phyloP scores from a whole-genome alignment of 2,797 vertebrate species.

The Chelonia mydas region DNA sequence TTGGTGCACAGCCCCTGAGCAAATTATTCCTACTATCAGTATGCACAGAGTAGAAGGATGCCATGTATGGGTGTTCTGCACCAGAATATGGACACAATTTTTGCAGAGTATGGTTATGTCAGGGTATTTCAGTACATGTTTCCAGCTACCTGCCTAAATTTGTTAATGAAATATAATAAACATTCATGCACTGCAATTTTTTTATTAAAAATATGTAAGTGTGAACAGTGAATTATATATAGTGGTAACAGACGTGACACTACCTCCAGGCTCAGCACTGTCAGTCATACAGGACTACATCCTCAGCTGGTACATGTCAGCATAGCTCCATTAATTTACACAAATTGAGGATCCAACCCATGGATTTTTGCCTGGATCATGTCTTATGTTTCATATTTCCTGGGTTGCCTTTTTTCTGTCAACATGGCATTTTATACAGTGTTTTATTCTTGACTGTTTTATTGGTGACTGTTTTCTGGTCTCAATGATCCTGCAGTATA shows the following conservation, averaged over 20 bases:
- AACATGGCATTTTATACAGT: background rate
- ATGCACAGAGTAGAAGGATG: background rate
- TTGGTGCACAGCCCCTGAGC: background rate
- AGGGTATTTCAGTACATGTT: background rate
- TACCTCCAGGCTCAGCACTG: background rate
- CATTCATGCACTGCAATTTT: background rate
- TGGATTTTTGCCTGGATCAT: background rate
- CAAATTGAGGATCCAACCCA: background rate
- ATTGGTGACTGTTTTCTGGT: background rate
- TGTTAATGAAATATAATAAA: background rate
- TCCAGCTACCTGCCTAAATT: background rate
- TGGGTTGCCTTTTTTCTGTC: background rate
- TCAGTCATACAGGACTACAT: background rate
- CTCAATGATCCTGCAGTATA: background rate
- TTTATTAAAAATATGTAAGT: background rate
- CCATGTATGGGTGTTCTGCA: background rate
- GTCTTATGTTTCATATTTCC: background rate
- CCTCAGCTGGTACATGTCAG: background rate
- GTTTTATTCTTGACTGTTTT: background rate
- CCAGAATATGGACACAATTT: background rate
- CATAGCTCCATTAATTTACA: background rate
- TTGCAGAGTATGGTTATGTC: background rate
- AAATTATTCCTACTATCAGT: background rate
- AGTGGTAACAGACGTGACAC: background rate
- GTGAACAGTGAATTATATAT: background rate